phyloP scores from a whole-genome alignment of 2,888 invertebrate genomes.

The Trypoxylon attenuatum region DNA sequence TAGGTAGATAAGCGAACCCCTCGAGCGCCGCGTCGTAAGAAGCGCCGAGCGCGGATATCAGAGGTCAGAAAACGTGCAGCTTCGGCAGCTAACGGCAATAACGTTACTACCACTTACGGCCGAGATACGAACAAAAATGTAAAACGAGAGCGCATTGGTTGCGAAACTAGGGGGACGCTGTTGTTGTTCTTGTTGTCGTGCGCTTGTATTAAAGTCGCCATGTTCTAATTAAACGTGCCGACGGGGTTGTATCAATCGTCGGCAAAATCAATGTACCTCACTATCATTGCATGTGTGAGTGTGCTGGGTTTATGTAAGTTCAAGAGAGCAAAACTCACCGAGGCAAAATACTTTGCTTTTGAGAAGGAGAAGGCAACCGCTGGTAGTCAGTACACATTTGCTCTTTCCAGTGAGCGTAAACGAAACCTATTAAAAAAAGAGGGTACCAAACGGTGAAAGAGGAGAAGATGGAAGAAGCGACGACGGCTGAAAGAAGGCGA shows the following conservation, averaged over 20 bases:
- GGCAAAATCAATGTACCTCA: conserved; percentile 69
- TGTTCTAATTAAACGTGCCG: conserved; percentile 73
- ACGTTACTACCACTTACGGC: conserved; percentile 1
- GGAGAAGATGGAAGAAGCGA: conserved; percentile 3
- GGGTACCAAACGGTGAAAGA: conserved; percentile 18
- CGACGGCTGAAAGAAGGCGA: conserved; percentile 4
- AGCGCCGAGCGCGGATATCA: conserved; percentile 4
- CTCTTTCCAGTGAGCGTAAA: conserved; percentile 16
- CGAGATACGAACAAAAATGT: too few relatives aligned
- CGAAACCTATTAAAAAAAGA: conserved; percentile 24
- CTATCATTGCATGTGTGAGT: conserved; percentile 26
- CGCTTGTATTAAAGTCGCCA: conserved; percentile 73
- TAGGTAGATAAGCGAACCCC: conserved; percentile 64
- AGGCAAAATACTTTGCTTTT: background rate
- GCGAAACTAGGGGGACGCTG: conserved; percentile 56
- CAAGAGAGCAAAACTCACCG: background rate
- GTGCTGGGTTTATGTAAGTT: background rate
- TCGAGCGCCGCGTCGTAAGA: too few relatives aligned
- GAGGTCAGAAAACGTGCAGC: conserved; percentile 10
- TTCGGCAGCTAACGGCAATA: conserved; percentile 2
- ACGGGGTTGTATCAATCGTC: conserved; percentile 73
- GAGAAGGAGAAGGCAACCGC: background rate
- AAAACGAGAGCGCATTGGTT: too few relatives aligned
- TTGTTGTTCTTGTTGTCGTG: conserved; percentile 73
- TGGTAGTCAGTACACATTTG: background rate